phyloP scores from a whole-genome alignment of 2,113 vertebrate genomes.

The Mugil cephalus region DNA sequence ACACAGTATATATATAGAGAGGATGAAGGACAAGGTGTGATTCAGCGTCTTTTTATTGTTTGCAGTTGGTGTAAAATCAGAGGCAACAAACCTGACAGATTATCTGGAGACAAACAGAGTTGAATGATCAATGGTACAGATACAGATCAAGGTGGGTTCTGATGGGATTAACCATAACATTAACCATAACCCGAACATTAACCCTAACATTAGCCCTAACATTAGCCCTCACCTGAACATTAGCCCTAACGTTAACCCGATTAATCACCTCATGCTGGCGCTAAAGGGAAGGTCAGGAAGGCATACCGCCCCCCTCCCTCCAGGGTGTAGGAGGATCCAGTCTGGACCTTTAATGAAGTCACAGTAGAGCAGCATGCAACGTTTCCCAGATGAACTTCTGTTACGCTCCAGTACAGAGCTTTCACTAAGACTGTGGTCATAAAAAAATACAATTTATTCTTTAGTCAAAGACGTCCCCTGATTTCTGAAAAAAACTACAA shows the following conservation, averaged over 20 bases:
- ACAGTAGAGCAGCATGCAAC: constrained; percentile 14
- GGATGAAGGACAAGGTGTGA: too few species aligned
- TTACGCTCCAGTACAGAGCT: constrained; percentile 7
- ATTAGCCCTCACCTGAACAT: too few species aligned
- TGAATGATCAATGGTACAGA: neutral
- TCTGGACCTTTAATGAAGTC: neutral
- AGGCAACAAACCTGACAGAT: too few species aligned
- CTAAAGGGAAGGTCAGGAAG: neutral
- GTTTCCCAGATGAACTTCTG: constrained; percentile 11
- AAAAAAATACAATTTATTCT: neutral
- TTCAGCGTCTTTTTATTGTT: constrained; percentile 49
- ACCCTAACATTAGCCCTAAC: too few species aligned
- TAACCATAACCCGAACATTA: too few species aligned
- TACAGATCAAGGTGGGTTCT: too few species aligned
- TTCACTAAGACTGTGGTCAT: neutral
- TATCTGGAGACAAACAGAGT: neutral
- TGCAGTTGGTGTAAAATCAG: constrained; percentile 26
- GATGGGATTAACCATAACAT: too few species aligned
- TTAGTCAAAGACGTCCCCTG: constrained; percentile 11
- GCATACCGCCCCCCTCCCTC: too few species aligned
- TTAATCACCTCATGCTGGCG: constrained; percentile 26
- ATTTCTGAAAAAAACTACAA: constrained; percentile 2
- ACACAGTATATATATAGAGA: too few species aligned
- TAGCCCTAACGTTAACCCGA: too few species aligned
- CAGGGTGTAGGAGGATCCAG: too few species aligned